Evolutionary conservation across 2,113 vertebrate species (phyloP).

Genomic region (Nannobrachium achirus): DNA sequence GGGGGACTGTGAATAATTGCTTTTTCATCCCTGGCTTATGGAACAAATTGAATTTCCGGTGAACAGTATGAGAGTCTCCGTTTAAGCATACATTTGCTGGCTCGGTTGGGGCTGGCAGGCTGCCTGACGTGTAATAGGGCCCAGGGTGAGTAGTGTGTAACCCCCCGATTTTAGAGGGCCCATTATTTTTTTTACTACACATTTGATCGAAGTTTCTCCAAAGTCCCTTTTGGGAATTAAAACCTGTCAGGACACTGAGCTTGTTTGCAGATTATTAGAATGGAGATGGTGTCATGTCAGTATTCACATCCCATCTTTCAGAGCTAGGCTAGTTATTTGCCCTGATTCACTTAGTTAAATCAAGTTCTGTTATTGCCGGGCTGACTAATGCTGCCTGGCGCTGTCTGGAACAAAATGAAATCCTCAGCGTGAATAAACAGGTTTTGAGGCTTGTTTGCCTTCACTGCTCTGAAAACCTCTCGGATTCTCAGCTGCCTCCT

Average conservation of each 20-base stretch:
- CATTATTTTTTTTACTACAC: conserved; percentile 71
- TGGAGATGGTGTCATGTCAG: conserved; percentile 37
- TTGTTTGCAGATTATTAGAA: conserved; percentile 46
- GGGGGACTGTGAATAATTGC: conserved; percentile 79
- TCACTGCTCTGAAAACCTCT: conserved; percentile 38
- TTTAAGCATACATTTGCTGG: conserved; percentile 76
- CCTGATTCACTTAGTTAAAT: conserved; percentile 54
- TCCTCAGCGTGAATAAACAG: conserved; percentile 53
- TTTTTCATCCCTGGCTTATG: conserved; percentile 78
- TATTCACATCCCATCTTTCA: conserved; percentile 40
- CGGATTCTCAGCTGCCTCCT: conserved; percentile 59
- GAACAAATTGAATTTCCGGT: conserved; percentile 82
- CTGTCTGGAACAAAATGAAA: conserved; percentile 53
- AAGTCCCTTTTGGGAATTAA: conserved; percentile 52
- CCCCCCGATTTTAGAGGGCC: conserved; percentile 57
- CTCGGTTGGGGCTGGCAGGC: conserved; percentile 57
- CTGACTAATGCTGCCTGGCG: conserved; percentile 46
- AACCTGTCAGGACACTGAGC: conserved; percentile 43
- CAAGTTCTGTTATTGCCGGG: conserved; percentile 52
- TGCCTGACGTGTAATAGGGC: conserved; percentile 67
- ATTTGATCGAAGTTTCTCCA: conserved; percentile 54
- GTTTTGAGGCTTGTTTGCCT: conserved; percentile 44
- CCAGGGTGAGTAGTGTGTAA: conserved; percentile 42
- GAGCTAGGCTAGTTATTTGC: conserved; percentile 39
- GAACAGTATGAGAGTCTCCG: conserved; percentile 68